phyloP scores from a whole-genome alignment of 30 jellyfish, hydroid and myxozoan genomes.

The Aurelia coerulea region DNA sequence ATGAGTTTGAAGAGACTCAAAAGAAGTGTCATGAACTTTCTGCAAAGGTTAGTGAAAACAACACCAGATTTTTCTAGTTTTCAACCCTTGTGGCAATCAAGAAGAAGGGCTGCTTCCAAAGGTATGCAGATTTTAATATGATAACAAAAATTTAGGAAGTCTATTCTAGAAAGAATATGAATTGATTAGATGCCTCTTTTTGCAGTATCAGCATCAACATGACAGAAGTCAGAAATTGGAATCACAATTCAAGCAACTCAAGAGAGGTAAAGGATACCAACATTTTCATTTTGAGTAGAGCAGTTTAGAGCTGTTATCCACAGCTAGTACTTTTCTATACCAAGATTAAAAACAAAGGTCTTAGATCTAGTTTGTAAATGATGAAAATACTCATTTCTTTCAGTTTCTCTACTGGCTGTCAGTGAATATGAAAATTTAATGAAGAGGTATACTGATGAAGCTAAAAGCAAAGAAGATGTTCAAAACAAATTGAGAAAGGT shows the following conservation, averaged over 20 bases:
- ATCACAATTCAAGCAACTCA: slow-evolving; percentile 87
- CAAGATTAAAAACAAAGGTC: not conserved
- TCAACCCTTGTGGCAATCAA: not conserved
- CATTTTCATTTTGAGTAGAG: no score
- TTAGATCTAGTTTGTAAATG: not conserved
- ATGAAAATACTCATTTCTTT: not conserved
- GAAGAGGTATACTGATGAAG: slow-evolving; percentile 68
- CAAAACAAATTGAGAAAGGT: slow-evolving; percentile 70
- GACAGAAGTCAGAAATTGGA: slow-evolving; percentile 60
- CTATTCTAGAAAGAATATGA: not conserved
- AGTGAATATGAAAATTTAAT: slow-evolving; percentile 79
- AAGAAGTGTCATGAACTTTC: slow-evolving; percentile 58
- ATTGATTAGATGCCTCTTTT: not conserved
- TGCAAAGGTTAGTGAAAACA: slow-evolving; percentile 58
- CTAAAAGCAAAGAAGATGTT: slow-evolving; percentile 34
- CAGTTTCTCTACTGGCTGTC: slow-evolving; percentile 90
- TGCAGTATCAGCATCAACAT: slow-evolving; percentile 65
- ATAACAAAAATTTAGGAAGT: not conserved
- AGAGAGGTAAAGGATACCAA: slow-evolving; percentile 48
- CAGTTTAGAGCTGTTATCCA: not conserved
- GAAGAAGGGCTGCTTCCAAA: not conserved
- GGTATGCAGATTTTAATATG: not conserved
- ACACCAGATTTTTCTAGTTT: not conserved
- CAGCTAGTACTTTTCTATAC: not conserved
- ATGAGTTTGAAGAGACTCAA: slow-evolving; percentile 83